A percentile compares a stretch with the other conserved stretches of the same genome.
phyloP scores from a whole-genome alignment of 1,140 invertebrate genomes.

The Pissodes strobi region DNA sequence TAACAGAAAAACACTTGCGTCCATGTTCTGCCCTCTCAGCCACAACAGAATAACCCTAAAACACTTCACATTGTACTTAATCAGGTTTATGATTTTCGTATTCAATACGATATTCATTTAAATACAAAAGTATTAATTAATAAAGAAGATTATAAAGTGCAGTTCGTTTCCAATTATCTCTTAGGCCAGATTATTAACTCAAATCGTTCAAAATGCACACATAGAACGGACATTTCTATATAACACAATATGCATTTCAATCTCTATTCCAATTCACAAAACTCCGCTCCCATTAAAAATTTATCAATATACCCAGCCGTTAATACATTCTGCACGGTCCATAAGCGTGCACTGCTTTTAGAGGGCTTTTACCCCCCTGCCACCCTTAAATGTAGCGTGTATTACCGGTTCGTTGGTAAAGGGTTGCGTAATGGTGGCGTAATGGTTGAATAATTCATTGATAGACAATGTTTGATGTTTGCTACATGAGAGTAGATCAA shows the following conservation, averaged over 20 bases:
- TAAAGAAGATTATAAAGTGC: too few relatives aligned
- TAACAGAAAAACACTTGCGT: too few relatives aligned
- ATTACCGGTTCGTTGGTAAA: conserved; percentile 20
- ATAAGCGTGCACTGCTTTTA: conserved; percentile 20
- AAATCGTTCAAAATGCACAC: neutral
- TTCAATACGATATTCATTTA: too few relatives aligned
- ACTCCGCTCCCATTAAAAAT: conserved; percentile 19
- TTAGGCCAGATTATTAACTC: too few relatives aligned
- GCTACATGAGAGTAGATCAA: conserved; percentile 24
- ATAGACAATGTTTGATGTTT: conserved; percentile 35
- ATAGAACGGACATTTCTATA: neutral
- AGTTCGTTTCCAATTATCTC: neutral
- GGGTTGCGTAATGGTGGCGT: conserved; percentile 31
- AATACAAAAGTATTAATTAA: too few relatives aligned
- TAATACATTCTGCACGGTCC: conserved; percentile 26
- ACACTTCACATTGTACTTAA: too few relatives aligned
- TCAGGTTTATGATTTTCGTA: too few relatives aligned
- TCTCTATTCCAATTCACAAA: neutral
- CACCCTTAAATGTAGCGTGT: conserved; percentile 21
- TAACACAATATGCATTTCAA: conserved; percentile 8
- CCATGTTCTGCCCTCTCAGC: too few relatives aligned
- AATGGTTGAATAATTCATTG: conserved; percentile 37
- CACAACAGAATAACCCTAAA: too few relatives aligned
- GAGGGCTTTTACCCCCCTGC: conserved; percentile 11
- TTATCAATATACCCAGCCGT: conserved; percentile 23